Percentiles rank a stretch among this genome's conserved stretches.
Evolutionary conservation across 30 jellyfish, hydroid and myxozoan genomes (phyloP).

Genomic region (Chironex yamaguchii): DNA sequence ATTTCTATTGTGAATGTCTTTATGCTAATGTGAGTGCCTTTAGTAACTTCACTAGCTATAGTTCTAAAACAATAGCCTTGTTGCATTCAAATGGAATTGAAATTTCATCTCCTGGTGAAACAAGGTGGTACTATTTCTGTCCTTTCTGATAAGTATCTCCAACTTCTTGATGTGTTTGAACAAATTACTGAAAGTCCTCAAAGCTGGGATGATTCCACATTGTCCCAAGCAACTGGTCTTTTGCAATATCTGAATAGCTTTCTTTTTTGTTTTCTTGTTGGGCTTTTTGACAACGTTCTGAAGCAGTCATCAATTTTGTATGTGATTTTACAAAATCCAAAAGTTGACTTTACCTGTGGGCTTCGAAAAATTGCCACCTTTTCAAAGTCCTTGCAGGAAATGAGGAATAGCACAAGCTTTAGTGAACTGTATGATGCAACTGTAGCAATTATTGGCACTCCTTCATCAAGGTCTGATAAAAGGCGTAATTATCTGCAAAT

Average conservation of each 20-base stretch:
- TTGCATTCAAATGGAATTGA: slow-evolving; percentile 18
- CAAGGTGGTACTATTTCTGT: slow-evolving; percentile 55
- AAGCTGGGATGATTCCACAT: slow-evolving; percentile 18
- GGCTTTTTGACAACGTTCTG: slow-evolving; percentile 17
- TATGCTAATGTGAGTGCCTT: slow-evolving; percentile 62
- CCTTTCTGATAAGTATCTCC: neutral
- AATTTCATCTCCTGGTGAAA: slow-evolving; percentile 57
- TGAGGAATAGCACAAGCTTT: neutral
- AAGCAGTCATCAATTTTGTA: slow-evolving; percentile 36
- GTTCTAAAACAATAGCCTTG: slow-evolving; percentile 21
- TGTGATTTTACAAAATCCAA: slow-evolving; percentile 12
- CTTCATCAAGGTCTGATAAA: slow-evolving; percentile 18
- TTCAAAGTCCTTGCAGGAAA: neutral
- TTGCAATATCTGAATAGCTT: slow-evolving; percentile 43
- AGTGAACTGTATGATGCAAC: neutral
- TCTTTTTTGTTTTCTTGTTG: slow-evolving; percentile 30
- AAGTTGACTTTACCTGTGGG: slow-evolving; percentile 30
- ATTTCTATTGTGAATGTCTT: slow-evolving; percentile 37
- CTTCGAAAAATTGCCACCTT: neutral
- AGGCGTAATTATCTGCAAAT: slow-evolving; percentile 16
- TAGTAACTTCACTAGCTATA: slow-evolving; percentile 28
- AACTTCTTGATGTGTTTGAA: slow-evolving; percentile 11
- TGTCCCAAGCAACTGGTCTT: slow-evolving; percentile 45
- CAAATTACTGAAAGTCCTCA: slow-evolving; percentile 22
- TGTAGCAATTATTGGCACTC: slow-evolving; percentile 11